phyloP scores from a whole-genome alignment of 2,113 vertebrate species.

The Kryptolebias marmoratus region DNA sequence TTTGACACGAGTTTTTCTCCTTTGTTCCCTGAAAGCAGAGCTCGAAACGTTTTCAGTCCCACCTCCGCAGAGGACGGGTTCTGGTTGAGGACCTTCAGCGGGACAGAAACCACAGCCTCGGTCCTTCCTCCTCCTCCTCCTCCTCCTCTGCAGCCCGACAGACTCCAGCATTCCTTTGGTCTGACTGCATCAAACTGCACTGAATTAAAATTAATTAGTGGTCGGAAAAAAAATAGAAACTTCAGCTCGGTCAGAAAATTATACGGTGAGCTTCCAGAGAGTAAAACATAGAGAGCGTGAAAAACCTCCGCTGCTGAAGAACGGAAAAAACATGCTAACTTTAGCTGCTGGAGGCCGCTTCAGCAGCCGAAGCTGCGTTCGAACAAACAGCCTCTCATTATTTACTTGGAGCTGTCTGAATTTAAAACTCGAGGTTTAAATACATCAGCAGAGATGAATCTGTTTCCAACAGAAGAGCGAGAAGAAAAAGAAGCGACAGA shows the following conservation, averaged over 20 bases:
- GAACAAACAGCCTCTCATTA: too few relatives aligned
- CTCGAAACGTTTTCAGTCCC: neutral
- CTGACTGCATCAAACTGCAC: conserved; percentile 79
- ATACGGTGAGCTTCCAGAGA: conserved; percentile 78
- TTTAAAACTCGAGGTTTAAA: too few relatives aligned
- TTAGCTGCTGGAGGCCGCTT: conserved; percentile 10
- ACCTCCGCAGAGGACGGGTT: conserved; percentile 23
- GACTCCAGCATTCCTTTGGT: conserved; percentile 79
- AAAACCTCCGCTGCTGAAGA: conserved; percentile 64
- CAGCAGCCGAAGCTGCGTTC: conserved; percentile 13
- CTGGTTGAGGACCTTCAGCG: too few relatives aligned
- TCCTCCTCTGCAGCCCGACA: conserved; percentile 58
- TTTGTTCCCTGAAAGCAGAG: too few relatives aligned
- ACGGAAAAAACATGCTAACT: conserved; percentile 56
- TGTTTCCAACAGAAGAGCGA: too few relatives aligned
- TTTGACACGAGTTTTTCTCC: too few relatives aligned
- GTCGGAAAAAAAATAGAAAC: conserved; percentile 82
- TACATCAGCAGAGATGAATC: too few relatives aligned
- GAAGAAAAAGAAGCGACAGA: too few relatives aligned
- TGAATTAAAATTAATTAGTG: conserved; percentile 82
- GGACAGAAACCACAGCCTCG: conserved; percentile 53
- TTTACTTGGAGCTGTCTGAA: too few relatives aligned
- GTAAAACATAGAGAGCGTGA: conserved; percentile 66
- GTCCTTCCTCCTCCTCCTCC: conserved; percentile 31
- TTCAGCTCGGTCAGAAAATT: conserved; percentile 79